A percentile compares a stretch with the other conserved stretches of the same genome.
Evolutionary conservation across 2,888 invertebrate genomes (phyloP).

Genomic region (Protonemura montana): DNA sequence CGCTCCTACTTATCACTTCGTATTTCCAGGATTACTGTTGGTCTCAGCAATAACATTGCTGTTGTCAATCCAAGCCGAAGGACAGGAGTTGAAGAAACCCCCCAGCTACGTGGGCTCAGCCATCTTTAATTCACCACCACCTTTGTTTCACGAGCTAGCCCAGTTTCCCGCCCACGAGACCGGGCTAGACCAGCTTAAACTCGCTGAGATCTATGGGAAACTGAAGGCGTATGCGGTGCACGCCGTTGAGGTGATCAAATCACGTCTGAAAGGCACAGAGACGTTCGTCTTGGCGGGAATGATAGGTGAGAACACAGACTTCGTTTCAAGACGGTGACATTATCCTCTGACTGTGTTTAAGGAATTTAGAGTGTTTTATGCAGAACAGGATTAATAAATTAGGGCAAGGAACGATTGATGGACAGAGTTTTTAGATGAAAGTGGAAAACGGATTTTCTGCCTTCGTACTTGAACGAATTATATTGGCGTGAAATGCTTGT

Average conservation of each 20-base stretch:
- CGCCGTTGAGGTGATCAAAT: slow-evolving; percentile 7
- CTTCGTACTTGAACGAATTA: too few relatives aligned
- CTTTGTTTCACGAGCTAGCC: not conserved
- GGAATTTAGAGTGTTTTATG: too few relatives aligned
- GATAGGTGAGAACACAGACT: not conserved
- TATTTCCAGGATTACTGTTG: not conserved
- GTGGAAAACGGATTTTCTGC: too few relatives aligned
- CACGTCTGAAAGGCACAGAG: not conserved
- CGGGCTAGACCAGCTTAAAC: not conserved
- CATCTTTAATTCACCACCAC: not conserved
- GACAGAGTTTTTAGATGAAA: too few relatives aligned
- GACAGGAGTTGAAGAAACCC: not conserved
- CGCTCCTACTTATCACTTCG: too few relatives aligned
- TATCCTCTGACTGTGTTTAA: not conserved
- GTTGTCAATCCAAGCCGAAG: not conserved
- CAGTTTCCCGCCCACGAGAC: not conserved
- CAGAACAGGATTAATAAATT: too few relatives aligned
- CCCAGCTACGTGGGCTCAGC: slow-evolving; percentile 16
- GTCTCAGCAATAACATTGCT: not conserved
- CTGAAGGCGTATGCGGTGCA: not conserved
- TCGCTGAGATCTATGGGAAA: not conserved
- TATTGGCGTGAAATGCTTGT: too few relatives aligned
- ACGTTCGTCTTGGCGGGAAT: not conserved
- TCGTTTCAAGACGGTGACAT: not conserved
- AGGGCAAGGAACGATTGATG: too few relatives aligned